These are phyloP conservation scores for Mesoligia furuncula DNA, from an alignment of 2,888 invertebrate genomes.

Conservation along the genomic window DNA sequence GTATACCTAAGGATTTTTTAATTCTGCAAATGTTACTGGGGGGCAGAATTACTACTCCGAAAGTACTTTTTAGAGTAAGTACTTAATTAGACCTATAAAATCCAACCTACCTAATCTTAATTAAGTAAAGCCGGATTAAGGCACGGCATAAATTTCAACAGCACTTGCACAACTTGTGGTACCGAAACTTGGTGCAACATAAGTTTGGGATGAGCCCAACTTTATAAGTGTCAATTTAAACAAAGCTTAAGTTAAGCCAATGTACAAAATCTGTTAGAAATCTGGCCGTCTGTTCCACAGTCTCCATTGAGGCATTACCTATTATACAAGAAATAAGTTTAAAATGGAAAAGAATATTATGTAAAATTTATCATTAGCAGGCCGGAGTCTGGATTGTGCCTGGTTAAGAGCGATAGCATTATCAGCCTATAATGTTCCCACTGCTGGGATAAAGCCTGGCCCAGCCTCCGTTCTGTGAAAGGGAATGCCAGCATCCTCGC, in stretches of 20 bases:
- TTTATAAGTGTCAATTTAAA: constrained; percentile 22
- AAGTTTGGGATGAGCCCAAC: constrained; percentile 35
- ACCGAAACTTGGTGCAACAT: constrained; percentile 29
- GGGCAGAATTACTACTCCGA: neutral
- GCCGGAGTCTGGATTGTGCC: too few relatives aligned
- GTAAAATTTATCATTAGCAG: neutral
- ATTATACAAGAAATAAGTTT: neutral
- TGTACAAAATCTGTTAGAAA: constrained; percentile 10
- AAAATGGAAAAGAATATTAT: neutral
- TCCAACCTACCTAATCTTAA: neutral
- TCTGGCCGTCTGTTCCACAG: too few relatives aligned
- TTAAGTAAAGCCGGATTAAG: neutral
- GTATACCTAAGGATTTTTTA: neutral
- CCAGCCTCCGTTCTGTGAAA: too few relatives aligned
- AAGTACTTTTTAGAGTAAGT: too few relatives aligned
- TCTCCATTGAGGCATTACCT: neutral
- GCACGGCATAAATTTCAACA: constrained; percentile 14
- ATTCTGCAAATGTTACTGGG: neutral
- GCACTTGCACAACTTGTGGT: constrained; percentile 18
- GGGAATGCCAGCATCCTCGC: too few relatives aligned
- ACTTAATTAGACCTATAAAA: neutral
- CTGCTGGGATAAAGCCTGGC: too few relatives aligned
- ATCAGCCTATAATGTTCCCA: too few relatives aligned
- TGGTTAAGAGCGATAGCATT: too few relatives aligned
- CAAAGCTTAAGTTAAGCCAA: constrained; percentile 2